Conservation (phyloP, 1,140 invertebrate genomes). For the Brachionus paranguensis region DNA sequence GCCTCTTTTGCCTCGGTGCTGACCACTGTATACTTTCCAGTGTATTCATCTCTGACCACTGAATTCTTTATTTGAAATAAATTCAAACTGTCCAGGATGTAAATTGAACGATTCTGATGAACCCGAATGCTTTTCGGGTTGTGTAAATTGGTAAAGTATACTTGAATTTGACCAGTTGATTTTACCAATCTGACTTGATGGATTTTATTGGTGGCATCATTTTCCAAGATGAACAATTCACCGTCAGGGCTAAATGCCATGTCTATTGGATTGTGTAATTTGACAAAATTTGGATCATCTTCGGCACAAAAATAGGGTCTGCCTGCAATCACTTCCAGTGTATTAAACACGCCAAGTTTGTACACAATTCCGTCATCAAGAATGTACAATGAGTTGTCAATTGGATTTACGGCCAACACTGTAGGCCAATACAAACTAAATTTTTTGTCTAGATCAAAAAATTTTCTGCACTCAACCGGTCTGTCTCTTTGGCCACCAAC, state of each 20-base stretch:
- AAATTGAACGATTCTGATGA: conserved; percentile 80
- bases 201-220: conserved; percentile 67
- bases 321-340: conserved; percentile 83
- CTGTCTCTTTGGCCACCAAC: conserved; percentile 62
- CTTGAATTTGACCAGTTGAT: conserved; percentile 81
- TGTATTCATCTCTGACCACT: conserved; percentile 76
- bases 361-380: conserved; percentile 92
- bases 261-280: conserved; percentile 81
- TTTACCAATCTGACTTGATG: conserved; percentile 82
- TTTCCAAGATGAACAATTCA: conserved; percentile 85
- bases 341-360: conserved; percentile 77
- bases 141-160: conserved; percentile 85
- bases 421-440: conserved; percentile 87
- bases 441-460: background rate
- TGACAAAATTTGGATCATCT: conserved; percentile 61
- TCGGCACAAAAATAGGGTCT: conserved; percentile 80
- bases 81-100: conserved; percentile 75
- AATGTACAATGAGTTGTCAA: conserved; percentile 87
- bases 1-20: conserved; percentile 82
- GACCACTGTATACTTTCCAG: conserved; percentile 82
- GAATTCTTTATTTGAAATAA: conserved; percentile 83
- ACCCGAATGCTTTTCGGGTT: conserved; percentile 80
- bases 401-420: conserved; percentile 80
- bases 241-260: conserved; percentile 85
- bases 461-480: background rate